These are phyloP conservation scores for Engystomops pustulosus DNA, from an alignment of 2,113 vertebrate genomes.

Conservation along the genomic window DNA sequence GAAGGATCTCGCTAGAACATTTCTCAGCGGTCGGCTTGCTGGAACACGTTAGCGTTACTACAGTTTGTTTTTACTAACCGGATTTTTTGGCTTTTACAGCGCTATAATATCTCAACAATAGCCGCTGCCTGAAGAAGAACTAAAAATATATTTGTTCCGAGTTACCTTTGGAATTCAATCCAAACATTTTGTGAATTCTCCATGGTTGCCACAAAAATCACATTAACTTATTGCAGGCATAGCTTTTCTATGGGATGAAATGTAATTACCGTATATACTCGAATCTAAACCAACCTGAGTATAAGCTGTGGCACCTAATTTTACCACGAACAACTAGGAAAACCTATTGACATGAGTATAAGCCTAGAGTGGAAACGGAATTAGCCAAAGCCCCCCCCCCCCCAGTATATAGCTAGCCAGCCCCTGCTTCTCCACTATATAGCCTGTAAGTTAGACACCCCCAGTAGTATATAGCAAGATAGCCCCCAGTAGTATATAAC, in stretches of 20 bases:
- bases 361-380: too few relatives aligned
- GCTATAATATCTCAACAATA: background rate
- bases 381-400: too few relatives aligned
- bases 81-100: background rate
- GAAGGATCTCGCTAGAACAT: conserved; percentile 7
- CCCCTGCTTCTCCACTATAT: too few relatives aligned
- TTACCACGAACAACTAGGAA: too few relatives aligned
- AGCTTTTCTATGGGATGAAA: background rate
- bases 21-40: background rate
- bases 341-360: too few relatives aligned
- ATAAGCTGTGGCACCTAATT: too few relatives aligned
- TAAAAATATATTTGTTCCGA: background rate
- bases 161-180: background rate
- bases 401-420: too few relatives aligned
- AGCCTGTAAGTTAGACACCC: too few relatives aligned
- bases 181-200: background rate
- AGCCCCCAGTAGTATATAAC: too few relatives aligned
- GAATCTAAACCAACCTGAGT: too few relatives aligned
- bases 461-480: too few relatives aligned
- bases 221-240: background rate
- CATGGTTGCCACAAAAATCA: background rate
- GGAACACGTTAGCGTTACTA: background rate
- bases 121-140: background rate
- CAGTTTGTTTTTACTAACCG: background rate
- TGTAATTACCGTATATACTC: too few relatives aligned